Evolutionary conservation across 2,113 vertebrate genomes (phyloP).

Genomic region (Paedocypris sp.): DNA sequence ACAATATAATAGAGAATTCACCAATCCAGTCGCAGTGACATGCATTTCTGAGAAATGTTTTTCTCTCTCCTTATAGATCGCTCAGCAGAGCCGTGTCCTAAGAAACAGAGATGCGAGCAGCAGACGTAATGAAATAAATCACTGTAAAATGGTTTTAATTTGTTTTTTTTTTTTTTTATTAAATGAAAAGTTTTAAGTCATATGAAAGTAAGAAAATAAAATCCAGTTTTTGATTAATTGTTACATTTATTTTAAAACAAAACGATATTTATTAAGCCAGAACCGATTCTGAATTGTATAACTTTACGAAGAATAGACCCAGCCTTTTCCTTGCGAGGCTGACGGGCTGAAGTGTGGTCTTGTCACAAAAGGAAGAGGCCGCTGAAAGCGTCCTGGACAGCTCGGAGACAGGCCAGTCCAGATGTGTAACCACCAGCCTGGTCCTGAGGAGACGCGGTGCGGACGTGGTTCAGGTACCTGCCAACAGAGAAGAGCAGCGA

Average conservation of each 20-base stretch:
- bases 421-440: constrained; percentile 88
- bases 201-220: too few species aligned
- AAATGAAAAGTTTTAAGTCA: constrained; percentile 5
- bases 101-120: constrained; percentile 65
- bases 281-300: too few species aligned
- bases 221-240: too few species aligned
- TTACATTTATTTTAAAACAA: neutral
- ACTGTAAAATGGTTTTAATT: neutral
- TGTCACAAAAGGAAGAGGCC: constrained; percentile 66
- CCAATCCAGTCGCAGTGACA: neutral
- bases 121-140: constrained; percentile 14
- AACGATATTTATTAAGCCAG: too few species aligned
- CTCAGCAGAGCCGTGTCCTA: constrained; percentile 65
- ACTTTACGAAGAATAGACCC: too few species aligned
- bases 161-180: constrained; percentile 13
- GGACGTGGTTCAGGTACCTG: constrained; percentile 91
- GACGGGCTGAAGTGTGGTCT: neutral
- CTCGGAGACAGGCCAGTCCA: constrained; percentile 84
- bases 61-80: neutral
- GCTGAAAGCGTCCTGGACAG: constrained; percentile 91
- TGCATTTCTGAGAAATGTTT: neutral
- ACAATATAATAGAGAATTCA: too few species aligned
- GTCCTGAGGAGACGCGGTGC: constrained; percentile 78
- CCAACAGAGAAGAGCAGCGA: constrained; percentile 34
- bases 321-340: too few species aligned